Evolutionary conservation across 23 tunicate genomes (phyloP).

Genomic region (Halocynthia roretzi): DNA sequence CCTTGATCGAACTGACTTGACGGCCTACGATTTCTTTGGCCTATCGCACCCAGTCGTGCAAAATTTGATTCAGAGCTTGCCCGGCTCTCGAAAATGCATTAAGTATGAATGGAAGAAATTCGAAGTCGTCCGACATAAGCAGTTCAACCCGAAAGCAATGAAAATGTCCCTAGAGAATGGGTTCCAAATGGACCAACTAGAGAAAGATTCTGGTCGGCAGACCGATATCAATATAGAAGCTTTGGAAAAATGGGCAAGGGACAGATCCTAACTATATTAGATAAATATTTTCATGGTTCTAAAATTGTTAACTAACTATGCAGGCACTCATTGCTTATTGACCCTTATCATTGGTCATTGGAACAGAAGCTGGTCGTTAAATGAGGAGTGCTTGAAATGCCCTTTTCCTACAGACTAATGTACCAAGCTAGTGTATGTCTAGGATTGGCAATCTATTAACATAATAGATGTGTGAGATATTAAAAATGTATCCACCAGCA

Average conservation of each 20-base stretch:
- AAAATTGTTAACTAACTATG: too few species aligned
- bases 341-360: too few species aligned
- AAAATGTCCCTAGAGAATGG: not conserved
- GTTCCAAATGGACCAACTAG: not conserved
- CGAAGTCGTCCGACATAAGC: constrained; percentile 10
- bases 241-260: constrained; percentile 32
- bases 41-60: constrained; percentile 16
- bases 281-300: too few species aligned
- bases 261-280: not conserved
- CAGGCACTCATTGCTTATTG: too few species aligned
- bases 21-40: constrained; percentile 13
- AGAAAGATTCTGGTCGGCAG: not conserved
- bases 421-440: too few species aligned
- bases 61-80: constrained; percentile 25
- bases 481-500: too few species aligned
- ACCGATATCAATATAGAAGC: constrained; percentile 24
- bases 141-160: not conserved
- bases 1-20: not conserved
- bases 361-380: too few species aligned
- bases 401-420: too few species aligned
- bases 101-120: constrained; percentile 21
- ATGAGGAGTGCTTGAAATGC: too few species aligned
- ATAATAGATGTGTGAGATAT: too few species aligned
- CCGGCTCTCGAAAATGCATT: constrained; percentile 4
- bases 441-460: too few species aligned